Evolutionary conservation across 2,888 invertebrate species (phyloP).

Genomic region (Oxycera nigricornis): DNA sequence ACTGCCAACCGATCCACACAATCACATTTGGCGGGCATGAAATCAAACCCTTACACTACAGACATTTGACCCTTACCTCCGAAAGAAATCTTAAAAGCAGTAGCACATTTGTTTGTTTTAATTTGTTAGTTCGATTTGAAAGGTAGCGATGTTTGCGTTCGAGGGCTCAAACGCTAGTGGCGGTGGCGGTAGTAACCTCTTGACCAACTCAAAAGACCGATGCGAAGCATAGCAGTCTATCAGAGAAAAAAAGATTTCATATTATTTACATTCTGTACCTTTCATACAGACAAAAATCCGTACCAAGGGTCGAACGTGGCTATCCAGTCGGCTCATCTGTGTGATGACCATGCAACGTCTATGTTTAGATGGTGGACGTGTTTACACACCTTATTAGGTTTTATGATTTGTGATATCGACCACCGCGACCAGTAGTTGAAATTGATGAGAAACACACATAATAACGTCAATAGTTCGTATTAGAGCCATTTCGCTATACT

Average conservation of each 20-base stretch:
- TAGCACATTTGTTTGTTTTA: conserved; percentile 50
- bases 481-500: conserved; percentile 16
- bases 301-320: conserved; percentile 1
- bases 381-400: conserved; percentile 40
- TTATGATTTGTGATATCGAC: conserved; percentile 37
- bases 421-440: conserved; percentile 35
- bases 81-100: conserved; percentile 46
- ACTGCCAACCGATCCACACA: not conserved
- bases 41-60: not conserved
- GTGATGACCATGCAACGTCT: conserved; percentile 20
- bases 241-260: conserved; percentile 7
- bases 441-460: conserved; percentile 34
- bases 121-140: conserved; percentile 49
- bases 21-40: not conserved
- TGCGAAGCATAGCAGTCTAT: not conserved
- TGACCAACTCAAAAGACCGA: conserved; percentile 6
- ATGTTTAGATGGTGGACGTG: not conserved
- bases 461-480: conserved; percentile 5
- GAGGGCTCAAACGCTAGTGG: conserved; percentile 18
- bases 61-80: not conserved
- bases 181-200: conserved; percentile 31
- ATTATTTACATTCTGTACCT: conserved; percentile 39
- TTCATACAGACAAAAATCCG: conserved; percentile 30
- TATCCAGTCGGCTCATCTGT: conserved; percentile 3
- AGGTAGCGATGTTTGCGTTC: conserved; percentile 24